phyloP scores from a whole-genome alignment of 2,797 vertebrate species.

The Fundulus diaphanus region DNA sequence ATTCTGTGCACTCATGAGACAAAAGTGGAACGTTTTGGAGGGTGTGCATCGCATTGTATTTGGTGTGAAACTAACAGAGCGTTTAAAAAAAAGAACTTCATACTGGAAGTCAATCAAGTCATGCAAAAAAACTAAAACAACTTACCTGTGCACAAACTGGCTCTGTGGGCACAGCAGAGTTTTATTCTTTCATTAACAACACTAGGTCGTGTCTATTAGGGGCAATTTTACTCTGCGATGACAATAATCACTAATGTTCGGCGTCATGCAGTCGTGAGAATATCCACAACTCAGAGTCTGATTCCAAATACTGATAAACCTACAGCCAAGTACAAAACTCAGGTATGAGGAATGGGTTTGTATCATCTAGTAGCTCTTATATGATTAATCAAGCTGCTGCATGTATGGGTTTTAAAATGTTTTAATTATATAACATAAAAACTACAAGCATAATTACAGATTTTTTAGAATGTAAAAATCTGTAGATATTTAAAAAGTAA shows the following conservation, averaged over 20 bases:
- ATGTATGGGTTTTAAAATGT: background rate
- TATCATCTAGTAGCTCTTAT: background rate
- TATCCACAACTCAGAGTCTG: background rate
- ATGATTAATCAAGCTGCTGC: background rate
- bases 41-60: background rate
- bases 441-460: accelerated
- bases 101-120: background rate
- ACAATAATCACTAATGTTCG: background rate
- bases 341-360: background rate
- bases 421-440: background rate
- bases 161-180: too few species aligned
- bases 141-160: too few species aligned
- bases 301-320: background rate
- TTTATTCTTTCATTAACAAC: too few species aligned
- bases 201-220: too few species aligned
- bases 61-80: background rate
- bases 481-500: too few species aligned
- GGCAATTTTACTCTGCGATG: too few species aligned
- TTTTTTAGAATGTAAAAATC: background rate
- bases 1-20: background rate
- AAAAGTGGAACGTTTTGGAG: background rate
- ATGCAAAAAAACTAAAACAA: too few species aligned
- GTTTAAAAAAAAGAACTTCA: background rate
- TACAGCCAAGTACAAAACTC: background rate
- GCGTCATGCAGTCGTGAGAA: background rate